Base-by-base conservation (phyloP, 2,113 vertebrate genomes). In the Cochlearius cochlearius region DNA sequence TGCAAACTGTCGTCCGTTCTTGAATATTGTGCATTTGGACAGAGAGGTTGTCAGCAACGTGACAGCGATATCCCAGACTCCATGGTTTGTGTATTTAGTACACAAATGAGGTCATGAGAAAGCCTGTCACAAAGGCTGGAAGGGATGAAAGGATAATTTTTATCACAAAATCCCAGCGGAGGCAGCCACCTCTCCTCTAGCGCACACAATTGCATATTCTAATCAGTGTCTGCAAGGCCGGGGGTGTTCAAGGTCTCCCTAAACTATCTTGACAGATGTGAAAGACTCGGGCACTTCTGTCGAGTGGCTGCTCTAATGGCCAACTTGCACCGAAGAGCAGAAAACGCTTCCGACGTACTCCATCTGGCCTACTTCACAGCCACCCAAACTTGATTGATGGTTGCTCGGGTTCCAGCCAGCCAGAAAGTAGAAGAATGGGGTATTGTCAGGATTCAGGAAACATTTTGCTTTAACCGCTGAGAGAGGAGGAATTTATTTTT, bases 261-360 rank as follows among this genome's bases (percentile, higher is more conserved):
- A 69, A 96, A 79, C 84, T 91, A 12, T 82, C 69, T 85, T 94
- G 96, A 76, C 80, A 91, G 88, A 90, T 94, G 86, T 85, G 86
- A 80, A 92, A 94, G 73, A 43, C 79, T 71, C 12, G 1, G 53
- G 32, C 80, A 73, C 80, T 91, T 85, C 45, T 76, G 84, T 50
- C 0, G 3, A 82, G 79, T 74, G 64, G 66, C 67, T 88, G 84
- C 86, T 94, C 23, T 89, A 60, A 85, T 66, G 92, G 73, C 38
- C 90, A 88, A 2, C 77, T 83, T 78, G 30, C 4, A 10, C 11
- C 52, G 64, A 43, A 55, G 93, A 86, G 79, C 45, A 81, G 95
- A 95, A 60, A 96, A 73, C 1, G 7, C 62, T 62, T 36, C 45
- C 0, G 14, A 74, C 63, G 16, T 11, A 49, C 25, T 92, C 79